A percentile compares a stretch with the other conserved stretches of the same genome.
Evolutionary conservation across 2,888 invertebrate species (phyloP).

Genomic region (Palloptera scutellata): DNA sequence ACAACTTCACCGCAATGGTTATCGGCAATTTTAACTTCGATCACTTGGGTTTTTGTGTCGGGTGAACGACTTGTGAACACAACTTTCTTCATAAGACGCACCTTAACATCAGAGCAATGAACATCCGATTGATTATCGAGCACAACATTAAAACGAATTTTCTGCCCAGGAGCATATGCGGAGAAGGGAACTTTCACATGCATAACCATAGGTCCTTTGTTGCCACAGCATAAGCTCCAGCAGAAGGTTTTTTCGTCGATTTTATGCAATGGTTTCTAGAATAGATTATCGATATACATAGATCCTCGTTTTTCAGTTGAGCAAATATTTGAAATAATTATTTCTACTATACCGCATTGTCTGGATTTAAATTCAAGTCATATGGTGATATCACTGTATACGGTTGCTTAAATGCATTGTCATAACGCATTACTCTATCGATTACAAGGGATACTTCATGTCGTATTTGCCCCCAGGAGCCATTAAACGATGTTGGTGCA

Average conservation of each 20-base stretch:
- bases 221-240: slow-evolving; percentile 74
- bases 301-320: not conserved
- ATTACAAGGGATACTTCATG: slow-evolving; percentile 80
- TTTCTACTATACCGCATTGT: slow-evolving; percentile 67
- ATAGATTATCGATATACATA: not conserved
- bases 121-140: slow-evolving; percentile 79
- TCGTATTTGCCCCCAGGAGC: slow-evolving; percentile 76
- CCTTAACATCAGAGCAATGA: slow-evolving; percentile 70
- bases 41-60: slow-evolving; percentile 50
- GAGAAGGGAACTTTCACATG: slow-evolving; percentile 72
- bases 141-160: slow-evolving; percentile 72
- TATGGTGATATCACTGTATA: slow-evolving; percentile 81
- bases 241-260: slow-evolving; percentile 79
- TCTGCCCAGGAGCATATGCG: slow-evolving; percentile 80
- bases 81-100: slow-evolving; percentile 72
- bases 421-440: slow-evolving; percentile 86
- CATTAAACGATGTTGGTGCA: slow-evolving; percentile 81
- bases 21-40: slow-evolving; percentile 56
- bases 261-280: slow-evolving; percentile 71
- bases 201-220: slow-evolving; percentile 74
- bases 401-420: slow-evolving; percentile 80
- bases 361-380: slow-evolving; percentile 78
- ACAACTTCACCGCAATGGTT: slow-evolving; percentile 68
- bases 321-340: not conserved
- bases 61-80: slow-evolving; percentile 54